Evolutionary conservation across 2,113 vertebrate genomes (phyloP), one percentile per base, ranked within the genome.

Genomic region (Pagrus major): DNA sequence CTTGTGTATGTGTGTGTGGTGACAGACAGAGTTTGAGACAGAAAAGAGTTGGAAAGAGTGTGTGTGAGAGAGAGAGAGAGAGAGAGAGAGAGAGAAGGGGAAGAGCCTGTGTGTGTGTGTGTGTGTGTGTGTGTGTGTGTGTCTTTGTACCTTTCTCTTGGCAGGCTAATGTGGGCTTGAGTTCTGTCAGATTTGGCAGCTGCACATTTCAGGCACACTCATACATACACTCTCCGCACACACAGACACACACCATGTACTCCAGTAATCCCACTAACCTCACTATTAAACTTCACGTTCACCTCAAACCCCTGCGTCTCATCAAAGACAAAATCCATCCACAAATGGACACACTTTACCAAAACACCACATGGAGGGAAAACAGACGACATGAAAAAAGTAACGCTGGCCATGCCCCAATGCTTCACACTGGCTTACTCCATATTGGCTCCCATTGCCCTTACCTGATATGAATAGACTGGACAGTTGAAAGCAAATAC

Each of bases 151-250:
- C 84, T 90, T 92, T 85, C 79, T 88, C 88, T 90, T 93, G 91
- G 91, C 91, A 92, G 84, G 82, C 78, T 91, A 91, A 94, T 76
- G 88, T 92, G 83, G 87, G 87, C 82, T 92, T 75, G 88, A 89
- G 87, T 87, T 91, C 89, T 92, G 85, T 90, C 92, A 94, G 80
- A 85, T 93, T 88, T 89, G 90, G 89, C 91, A 93, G 91, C 88
- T 85, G 89, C 84, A 90, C 83, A 88, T 78, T 83, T 86, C 71
- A 87, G 76, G 78, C 71, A 51, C 60, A 29, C 49, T 21, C 59
- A 65, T n/a, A 61, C 44, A 59, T 4, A 29, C 14, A 16, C 31
- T 35, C 12, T 18, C 44, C 49, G 59, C 52, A 71, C 41, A 71
- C 56, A 71, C 52, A 64, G 2, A 29, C 54, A 33, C 56, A 80